These are phyloP conservation scores for Helostoma temminkii DNA, from an alignment of 2,797 vertebrate genomes.

Conservation along the genomic window DNA sequence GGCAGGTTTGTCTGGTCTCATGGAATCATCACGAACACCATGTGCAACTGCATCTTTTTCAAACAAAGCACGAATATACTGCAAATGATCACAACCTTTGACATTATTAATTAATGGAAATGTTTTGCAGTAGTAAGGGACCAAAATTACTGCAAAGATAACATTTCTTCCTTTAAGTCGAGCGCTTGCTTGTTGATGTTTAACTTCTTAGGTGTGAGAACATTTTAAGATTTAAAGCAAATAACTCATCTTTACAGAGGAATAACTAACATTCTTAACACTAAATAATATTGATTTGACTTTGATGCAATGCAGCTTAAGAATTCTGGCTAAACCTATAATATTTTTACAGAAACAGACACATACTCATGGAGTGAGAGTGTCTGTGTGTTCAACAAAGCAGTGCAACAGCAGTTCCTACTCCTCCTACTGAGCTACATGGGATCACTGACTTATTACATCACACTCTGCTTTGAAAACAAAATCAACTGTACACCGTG, in stretches of 20 bases:
- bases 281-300: no score
- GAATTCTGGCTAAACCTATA: neutral
- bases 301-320: no score
- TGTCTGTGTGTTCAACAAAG: constrained; percentile 39
- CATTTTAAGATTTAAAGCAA: no score
- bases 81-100: neutral
- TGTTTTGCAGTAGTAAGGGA: neutral
- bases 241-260: no score
- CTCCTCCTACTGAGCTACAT: constrained; percentile 50
- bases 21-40: constrained; percentile 3
- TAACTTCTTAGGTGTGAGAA: no score
- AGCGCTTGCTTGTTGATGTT: no score
- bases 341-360: constrained; percentile 2
- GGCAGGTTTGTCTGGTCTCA: neutral
- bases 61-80: constrained; percentile 7
- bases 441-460: constrained; percentile 60
- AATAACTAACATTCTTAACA: no score
- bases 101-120: neutral
- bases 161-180: no score
- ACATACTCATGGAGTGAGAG: constrained; percentile 7
- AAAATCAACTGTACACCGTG: constrained; percentile 33
- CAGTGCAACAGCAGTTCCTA: constrained; percentile 39
- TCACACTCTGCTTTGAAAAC: constrained; percentile 61
- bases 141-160: no score
- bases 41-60: neutral